phyloP scores from a whole-genome alignment of 2,113 vertebrate genomes.

The Mustelus asterias region DNA sequence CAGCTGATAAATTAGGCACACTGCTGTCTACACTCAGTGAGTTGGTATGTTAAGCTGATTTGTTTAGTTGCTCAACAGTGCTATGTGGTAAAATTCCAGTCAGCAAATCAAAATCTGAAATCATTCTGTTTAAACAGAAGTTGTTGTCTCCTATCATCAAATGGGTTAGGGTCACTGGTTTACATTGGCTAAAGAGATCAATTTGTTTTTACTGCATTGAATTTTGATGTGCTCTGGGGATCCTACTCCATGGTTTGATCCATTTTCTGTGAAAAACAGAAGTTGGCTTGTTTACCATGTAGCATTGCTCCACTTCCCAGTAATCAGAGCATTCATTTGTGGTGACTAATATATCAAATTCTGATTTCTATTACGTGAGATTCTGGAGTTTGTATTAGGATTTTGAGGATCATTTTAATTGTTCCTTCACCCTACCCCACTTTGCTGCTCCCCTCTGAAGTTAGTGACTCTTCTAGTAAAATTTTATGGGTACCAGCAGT shows the following conservation, averaged over 20 bases:
- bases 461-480: background rate
- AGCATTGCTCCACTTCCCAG: background rate
- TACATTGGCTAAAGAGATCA: background rate
- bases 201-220: background rate
- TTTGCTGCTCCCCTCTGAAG: background rate
- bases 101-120: background rate
- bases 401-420: background rate
- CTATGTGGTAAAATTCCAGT: background rate
- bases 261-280: background rate
- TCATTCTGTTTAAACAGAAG: background rate
- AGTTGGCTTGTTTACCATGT: background rate
- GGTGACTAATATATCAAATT: background rate
- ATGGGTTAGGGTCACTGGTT: background rate
- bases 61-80: background rate
- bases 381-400: background rate
- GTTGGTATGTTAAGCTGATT: slow-evolving; percentile 24
- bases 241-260: background rate
- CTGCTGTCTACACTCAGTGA: slow-evolving; percentile 12
- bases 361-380: background rate
- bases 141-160: background rate
- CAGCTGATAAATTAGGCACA: slow-evolving; percentile 31
- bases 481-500: background rate
- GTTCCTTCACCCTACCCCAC: background rate
- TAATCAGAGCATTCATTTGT: background rate
- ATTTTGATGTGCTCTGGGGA: background rate